Evolutionary conservation across 2,888 invertebrate genomes (phyloP), one percentile per base, ranked within the genome.

Genomic region (Cryptocephalus moraei): DNA sequence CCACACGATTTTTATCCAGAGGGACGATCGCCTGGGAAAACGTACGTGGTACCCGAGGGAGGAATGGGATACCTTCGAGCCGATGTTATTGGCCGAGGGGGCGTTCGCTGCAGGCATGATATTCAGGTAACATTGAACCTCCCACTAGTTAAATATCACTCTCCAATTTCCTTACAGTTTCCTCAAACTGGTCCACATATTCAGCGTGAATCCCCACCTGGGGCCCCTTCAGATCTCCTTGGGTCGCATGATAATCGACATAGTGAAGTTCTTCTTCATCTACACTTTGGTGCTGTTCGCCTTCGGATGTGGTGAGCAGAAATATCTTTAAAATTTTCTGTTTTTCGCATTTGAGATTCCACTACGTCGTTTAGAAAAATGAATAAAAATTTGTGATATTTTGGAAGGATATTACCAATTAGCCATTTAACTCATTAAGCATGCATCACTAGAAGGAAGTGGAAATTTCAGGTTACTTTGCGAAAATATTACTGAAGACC

Each of bases 41-140:
- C 49, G 40, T 1, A 60, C 90, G 0, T 89, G 87, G 80, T 87
- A 88, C 63, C 89, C 90, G 0, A 76, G 94, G 33, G 91, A 91
- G 62, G 77, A 86, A 52, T 96, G 96, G 96, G 87, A 92, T 68
- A 86, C 90, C 1, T 95, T 88, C 68, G 95, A 96, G 72, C 96
- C 96, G 1, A 93, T 94, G 84, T 73, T 96, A 13, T 77, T 96
- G 10, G 89, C 91, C 0, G 92, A 93, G 72, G 89, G 92, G 43
- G 88, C 95, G 39, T 96, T 96, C 68, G 94, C 95, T 0, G 94
- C 94, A 0, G 95, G 91, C 57, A 96, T 95, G 87, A 94, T 96
- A 62, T 94, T 92, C 71, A 82, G 82, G 78, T 80, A 61, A 54
- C 46, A 40, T 32, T 8, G 9, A 11, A 36, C 2, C 6, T 11